Percentiles rank a stretch among this genome's conserved stretches.
These are phyloP conservation scores for Drosophila meridiana DNA, from an alignment of 2,888 invertebrate species.

Conservation along the genomic window DNA sequence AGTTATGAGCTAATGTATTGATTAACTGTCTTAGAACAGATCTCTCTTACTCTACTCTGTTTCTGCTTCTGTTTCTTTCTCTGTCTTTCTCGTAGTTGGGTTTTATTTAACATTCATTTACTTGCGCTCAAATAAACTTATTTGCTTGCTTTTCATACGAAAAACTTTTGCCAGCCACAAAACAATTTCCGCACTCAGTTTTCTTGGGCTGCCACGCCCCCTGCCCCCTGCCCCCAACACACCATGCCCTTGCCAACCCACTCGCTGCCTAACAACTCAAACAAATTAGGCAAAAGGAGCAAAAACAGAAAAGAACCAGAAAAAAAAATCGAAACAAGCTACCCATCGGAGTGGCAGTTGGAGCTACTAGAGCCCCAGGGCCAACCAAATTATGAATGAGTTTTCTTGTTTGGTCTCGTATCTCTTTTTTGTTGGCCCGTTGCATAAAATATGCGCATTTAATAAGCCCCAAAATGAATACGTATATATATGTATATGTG, in stretches of 20 bases:
- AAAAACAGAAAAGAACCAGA: conserved; percentile 11
- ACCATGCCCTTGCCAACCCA: background rate
- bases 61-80: background rate
- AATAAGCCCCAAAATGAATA: conserved; percentile 69
- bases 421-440: conserved; percentile 26
- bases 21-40: conserved; percentile 52
- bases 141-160: conserved; percentile 68
- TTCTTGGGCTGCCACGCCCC: conserved; percentile 16
- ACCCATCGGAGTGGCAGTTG: conserved; percentile 13
- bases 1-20: conserved; percentile 60
- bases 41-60: background rate
- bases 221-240: too few relatives aligned
- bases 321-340: conserved; percentile 26
- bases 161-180: conserved; percentile 73
- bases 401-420: conserved; percentile 42
- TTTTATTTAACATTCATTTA: conserved; percentile 74
- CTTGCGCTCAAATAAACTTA: conserved; percentile 58
- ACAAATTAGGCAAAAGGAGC: conserved; percentile 65
- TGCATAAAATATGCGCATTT: conserved; percentile 79
- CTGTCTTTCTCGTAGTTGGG: conserved; percentile 46
- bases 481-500: background rate
- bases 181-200: conserved; percentile 67
- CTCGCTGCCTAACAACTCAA: conserved; percentile 61
- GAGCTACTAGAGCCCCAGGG: conserved; percentile 35
- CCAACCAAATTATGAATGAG: conserved; percentile 62